A percentile compares a stretch with the other conserved stretches of the same genome.
These are phyloP conservation scores for Galago senegalensis DNA, from an alignment of 2,797 vertebrate genomes.

Conservation along the genomic window DNA sequence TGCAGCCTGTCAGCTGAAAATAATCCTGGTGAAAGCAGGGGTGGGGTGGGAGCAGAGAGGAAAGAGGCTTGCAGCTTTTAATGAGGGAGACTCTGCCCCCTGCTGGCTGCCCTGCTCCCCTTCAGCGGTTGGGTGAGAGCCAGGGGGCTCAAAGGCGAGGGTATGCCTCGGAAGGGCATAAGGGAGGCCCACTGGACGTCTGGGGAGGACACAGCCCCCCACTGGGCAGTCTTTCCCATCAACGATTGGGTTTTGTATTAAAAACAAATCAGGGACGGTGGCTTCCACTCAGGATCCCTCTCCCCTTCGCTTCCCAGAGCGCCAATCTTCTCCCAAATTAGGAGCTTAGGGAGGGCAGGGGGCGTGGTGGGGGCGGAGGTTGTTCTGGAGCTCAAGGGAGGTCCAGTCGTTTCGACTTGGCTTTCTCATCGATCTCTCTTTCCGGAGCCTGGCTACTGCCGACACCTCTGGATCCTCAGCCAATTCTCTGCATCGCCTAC, in stretches of 20 bases:
- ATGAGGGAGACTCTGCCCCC: conserved; percentile 68
- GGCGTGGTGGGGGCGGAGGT: background rate
- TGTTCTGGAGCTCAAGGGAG: conserved; percentile 13
- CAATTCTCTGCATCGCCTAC: conserved; percentile 79
- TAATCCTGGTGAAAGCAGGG: conserved; percentile 37
- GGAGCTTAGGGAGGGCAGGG: conserved; percentile 31
- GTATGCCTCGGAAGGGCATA: background rate
- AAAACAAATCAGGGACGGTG: background rate
- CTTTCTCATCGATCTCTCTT: conserved; percentile 60
- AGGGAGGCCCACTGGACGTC: background rate
- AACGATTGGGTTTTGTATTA: conserved; percentile 1
- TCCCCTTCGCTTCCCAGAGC: background rate
- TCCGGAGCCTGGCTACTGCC: conserved; percentile 3
- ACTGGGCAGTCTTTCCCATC: background rate
- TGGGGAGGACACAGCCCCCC: too few relatives aligned
- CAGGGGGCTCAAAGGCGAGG: background rate
- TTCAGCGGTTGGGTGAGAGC: background rate
- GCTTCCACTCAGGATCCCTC: conserved; percentile 11
- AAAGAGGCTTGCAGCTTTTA: background rate
- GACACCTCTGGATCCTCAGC: conserved; percentile 73
- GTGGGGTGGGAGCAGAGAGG: background rate
- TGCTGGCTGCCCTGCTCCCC: conserved; percentile 53
- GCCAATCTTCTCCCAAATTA: conserved; percentile 10
- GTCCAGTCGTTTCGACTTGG: conserved; percentile 27
- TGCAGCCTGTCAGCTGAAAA: conserved; percentile 77